Evolutionary conservation across 2,888 invertebrate genomes (phyloP).

Genomic region (Rhorus exstirpatorius): DNA sequence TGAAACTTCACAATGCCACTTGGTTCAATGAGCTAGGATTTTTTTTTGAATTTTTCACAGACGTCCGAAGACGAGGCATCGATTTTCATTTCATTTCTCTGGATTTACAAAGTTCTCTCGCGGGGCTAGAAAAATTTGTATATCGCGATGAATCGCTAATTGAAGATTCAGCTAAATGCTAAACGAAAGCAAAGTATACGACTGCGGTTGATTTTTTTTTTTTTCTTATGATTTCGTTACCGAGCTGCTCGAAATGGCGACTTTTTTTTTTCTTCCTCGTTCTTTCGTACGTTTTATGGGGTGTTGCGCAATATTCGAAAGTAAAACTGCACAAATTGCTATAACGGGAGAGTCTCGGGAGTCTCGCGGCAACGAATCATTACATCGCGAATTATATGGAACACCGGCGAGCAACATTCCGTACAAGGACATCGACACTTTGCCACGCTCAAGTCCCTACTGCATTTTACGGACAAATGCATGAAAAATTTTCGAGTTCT

Average conservation of each 20-base stretch:
- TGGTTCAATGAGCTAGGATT: too few species aligned
- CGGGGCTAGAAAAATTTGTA: too few species aligned
- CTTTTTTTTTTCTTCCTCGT: not conserved
- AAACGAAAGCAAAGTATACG: too few species aligned
- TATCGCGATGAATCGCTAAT: too few species aligned
- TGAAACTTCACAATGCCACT: too few species aligned
- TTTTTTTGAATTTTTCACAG: too few species aligned
- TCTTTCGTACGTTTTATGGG: constrained; percentile 27
- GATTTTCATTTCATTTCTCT: too few species aligned
- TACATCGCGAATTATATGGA: not conserved
- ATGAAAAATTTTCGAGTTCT: constrained; percentile 7
- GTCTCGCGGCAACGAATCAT: constrained; percentile 16
- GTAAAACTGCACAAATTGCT: constrained; percentile 56
- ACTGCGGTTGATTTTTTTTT: too few species aligned
- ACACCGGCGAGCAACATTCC: constrained; percentile 1
- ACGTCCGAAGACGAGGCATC: too few species aligned
- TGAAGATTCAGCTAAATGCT: too few species aligned
- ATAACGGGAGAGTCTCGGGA: constrained; percentile 27
- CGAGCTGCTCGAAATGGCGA: not conserved
- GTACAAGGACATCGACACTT: constrained; percentile 30
- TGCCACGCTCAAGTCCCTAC: constrained; percentile 8
- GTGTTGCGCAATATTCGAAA: constrained; percentile 64
- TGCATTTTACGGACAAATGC: not conserved
- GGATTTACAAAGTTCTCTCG: too few species aligned
- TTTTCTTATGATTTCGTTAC: too few species aligned